A percentile compares a stretch with the other conserved stretches of the same genome.
phyloP scores from a whole-genome alignment of 2,888 invertebrate genomes.

The Glyphotaelius pellucidus region DNA sequence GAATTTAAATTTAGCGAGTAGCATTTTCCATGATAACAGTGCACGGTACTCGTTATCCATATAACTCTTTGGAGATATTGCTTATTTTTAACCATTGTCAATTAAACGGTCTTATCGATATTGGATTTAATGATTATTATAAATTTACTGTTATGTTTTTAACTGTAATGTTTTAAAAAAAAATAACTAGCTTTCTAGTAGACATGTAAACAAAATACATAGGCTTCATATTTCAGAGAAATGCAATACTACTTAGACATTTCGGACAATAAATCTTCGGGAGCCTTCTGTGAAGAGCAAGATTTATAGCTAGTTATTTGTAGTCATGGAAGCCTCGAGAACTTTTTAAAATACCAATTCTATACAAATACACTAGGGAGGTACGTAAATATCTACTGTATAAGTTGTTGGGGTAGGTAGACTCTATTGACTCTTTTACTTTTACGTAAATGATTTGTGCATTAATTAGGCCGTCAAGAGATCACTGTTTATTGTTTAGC shows the following conservation, averaged over 20 bases:
- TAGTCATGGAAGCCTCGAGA: neutral
- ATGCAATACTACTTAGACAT: neutral
- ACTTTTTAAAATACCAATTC: neutral
- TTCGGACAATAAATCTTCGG: slow-evolving; percentile 19
- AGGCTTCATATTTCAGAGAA: neutral
- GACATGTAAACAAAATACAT: neutral
- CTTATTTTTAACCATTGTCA: too few relatives aligned
- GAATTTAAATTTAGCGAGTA: neutral
- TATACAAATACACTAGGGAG: neutral
- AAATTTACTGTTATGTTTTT: neutral
- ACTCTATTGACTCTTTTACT: too few relatives aligned
- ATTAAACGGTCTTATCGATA: neutral
- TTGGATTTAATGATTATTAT: neutral
- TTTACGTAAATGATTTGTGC: too few relatives aligned
- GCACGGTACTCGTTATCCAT: too few relatives aligned
- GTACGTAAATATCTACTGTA: neutral
- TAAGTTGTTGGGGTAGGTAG: neutral
- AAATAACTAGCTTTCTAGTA: too few relatives aligned
- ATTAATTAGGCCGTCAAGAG: neutral
- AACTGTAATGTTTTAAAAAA: neutral
- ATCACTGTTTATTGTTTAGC: neutral
- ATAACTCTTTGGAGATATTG: neutral
- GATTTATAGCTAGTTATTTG: neutral
- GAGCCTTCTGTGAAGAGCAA: neutral
- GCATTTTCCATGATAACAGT: neutral